Evolutionary conservation across 2,113 vertebrate species (phyloP).

Genomic region (Halcyon malimbica): DNA sequence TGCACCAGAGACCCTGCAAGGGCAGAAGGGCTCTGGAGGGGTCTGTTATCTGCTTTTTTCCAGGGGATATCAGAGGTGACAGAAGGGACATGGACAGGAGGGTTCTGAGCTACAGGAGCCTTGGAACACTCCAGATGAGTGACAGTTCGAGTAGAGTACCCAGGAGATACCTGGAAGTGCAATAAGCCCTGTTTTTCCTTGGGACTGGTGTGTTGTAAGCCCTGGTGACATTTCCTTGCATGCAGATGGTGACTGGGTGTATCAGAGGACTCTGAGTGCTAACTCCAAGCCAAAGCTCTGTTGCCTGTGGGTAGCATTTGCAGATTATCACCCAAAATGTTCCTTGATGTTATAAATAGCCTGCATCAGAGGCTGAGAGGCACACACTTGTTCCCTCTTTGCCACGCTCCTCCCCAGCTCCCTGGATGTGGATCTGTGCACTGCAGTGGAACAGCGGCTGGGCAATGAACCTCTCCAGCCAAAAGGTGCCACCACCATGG

Average conservation of each 20-base stretch:
- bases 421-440: not conserved
- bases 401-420: not conserved
- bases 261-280: not conserved
- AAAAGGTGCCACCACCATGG: not conserved
- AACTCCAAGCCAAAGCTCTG: not conserved
- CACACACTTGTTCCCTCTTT: not conserved
- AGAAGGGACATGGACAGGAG: fast-evolving
- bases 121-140: not conserved
- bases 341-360: not conserved
- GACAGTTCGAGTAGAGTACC: not conserved
- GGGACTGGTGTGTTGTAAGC: not conserved
- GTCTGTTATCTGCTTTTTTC: not conserved
- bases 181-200: not conserved
- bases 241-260: not conserved
- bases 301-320: not conserved
- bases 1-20: not conserved
- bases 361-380: not conserved
- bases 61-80: not conserved
- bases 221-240: not conserved
- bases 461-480: not conserved
- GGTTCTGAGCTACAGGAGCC: not conserved
- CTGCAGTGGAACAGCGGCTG: not conserved
- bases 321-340: not conserved
- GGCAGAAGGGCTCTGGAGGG: not conserved
- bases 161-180: not conserved